Base-by-base conservation (phyloP, 2,888 invertebrate species). In the Drosophila kambysellisi region DNA sequence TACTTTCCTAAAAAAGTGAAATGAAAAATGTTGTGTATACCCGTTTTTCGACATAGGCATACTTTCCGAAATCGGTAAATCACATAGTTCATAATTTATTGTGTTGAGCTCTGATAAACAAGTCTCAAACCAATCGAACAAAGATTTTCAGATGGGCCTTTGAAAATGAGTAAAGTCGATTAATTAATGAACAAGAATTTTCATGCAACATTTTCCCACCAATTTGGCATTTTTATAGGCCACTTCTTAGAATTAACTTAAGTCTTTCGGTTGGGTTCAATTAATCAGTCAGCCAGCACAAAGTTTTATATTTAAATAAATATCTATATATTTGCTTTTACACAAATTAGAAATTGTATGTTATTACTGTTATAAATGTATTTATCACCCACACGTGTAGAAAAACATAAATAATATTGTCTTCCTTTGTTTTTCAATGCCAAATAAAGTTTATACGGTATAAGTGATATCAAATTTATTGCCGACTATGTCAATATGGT, bases 341-440 rank as follows among this genome's bases (percentile, higher is more conserved):
- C 57, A 67, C 43, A 57, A 59, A 43, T 41, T 39, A 61, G 20
- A 56, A 69, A 53, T 72, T 57, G 37, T 48, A 33, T 57, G 56
- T 65, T 52, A 73, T 73, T 62, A 48, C 35, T 77, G 60, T 76
- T 77, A 53, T 63, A 61, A 60, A 76, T 61, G 51, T 73, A 58
- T 65, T 51, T 74, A 59, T 62, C 32, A 50, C 63, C 39, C 46
- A 68, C 35, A 57, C 62, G 43, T 57, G 39, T 59, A 60, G 59
- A 65, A 54, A 71, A 37, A 43, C 43, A 57, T 51, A 12, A 52
- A 43, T 35, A 39, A 33, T 73, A 35, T 15, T 56, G 46, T 71
- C 62, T 51, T 46, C 46, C 60, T 61, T 37, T 46, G 57, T 61
- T 62, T 25, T 33, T 54, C 39, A 63, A 74, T 52, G 59, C 56